phyloP scores from a whole-genome alignment of 2,113 vertebrate genomes.

The Megalops atlanticus region DNA sequence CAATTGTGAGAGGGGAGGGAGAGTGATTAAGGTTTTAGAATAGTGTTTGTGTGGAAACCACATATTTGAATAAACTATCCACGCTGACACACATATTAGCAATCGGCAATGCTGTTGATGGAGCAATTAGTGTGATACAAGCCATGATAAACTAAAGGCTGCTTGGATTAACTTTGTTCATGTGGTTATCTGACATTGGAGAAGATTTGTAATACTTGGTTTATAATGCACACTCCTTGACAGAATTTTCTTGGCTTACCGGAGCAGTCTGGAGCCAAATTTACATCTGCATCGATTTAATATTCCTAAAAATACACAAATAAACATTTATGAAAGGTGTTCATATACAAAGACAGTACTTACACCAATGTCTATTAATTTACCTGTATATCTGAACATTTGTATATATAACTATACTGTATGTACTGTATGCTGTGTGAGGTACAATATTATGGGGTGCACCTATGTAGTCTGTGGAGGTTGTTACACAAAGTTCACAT shows the following conservation, averaged over 20 bases:
- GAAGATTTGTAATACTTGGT: not conserved
- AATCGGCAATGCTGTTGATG: too few species aligned
- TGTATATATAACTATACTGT: not conserved
- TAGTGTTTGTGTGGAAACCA: too few species aligned
- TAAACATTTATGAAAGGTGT: not conserved
- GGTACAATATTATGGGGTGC: too few species aligned
- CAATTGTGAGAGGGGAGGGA: not conserved
- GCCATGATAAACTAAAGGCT: too few species aligned
- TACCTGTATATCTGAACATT: not conserved
- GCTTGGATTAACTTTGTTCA: too few species aligned
- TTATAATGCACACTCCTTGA: not conserved
- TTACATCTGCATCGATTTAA: conserved; percentile 69
- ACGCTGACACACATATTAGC: too few species aligned
- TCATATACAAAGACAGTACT: not conserved
- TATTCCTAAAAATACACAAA: conserved; percentile 61
- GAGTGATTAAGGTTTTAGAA: too few species aligned
- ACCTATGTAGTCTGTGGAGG: not conserved
- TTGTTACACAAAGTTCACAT: not conserved
- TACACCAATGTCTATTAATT: not conserved
- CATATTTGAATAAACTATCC: too few species aligned
- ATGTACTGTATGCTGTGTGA: not conserved
- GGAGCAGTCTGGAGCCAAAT: conserved; percentile 70
- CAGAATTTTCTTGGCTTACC: conserved; percentile 48
- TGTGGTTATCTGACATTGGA: too few species aligned
- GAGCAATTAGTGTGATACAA: too few species aligned